These are phyloP conservation scores for Ceratoteleas bidentatus DNA, from an alignment of 1,140 invertebrate species.

Conservation along the genomic window DNA sequence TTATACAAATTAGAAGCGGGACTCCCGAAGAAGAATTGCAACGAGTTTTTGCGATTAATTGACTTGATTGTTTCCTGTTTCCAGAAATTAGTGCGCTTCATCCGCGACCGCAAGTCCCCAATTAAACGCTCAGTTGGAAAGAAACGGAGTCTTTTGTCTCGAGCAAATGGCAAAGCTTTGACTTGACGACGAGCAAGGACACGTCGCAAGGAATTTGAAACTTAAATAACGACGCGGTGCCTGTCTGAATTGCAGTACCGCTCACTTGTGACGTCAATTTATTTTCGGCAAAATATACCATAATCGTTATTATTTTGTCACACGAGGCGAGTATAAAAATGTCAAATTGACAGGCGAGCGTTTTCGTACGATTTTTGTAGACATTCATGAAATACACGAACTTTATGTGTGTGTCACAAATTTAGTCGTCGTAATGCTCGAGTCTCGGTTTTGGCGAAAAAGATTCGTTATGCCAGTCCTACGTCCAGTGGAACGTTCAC, in stretches of 20 bases:
- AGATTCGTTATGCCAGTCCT: slow-evolving; percentile 41
- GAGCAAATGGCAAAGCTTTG: slow-evolving; percentile 4
- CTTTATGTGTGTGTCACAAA: no score
- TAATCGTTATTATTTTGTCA: slow-evolving; percentile 2
- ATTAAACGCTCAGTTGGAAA: background rate
- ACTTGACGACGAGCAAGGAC: background rate
- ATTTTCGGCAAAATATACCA: slow-evolving; percentile 24
- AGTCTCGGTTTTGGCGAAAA: slow-evolving; percentile 13
- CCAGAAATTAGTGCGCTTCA: slow-evolving; percentile 4
- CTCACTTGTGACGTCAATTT: slow-evolving; percentile 16
- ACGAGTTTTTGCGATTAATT: slow-evolving; percentile 18
- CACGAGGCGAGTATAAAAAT: slow-evolving; percentile 25
- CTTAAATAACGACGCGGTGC: slow-evolving; percentile 20
- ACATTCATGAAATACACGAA: slow-evolving; percentile 29
- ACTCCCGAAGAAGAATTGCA: background rate
- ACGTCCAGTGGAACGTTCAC: slow-evolving; percentile 34
- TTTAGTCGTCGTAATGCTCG: background rate
- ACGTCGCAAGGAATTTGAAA: slow-evolving; percentile 9
- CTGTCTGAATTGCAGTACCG: slow-evolving; percentile 16
- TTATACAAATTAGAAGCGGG: no score
- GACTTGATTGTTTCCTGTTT: slow-evolving; percentile 27
- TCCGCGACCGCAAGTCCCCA: background rate
- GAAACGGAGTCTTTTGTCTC: background rate
- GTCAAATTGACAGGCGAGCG: slow-evolving; percentile 2
- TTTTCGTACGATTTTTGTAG: no score